Evolutionary conservation across 92 coral and sea anemone genomes (phyloP).

Genomic region (Parazoanthus swiftii): DNA sequence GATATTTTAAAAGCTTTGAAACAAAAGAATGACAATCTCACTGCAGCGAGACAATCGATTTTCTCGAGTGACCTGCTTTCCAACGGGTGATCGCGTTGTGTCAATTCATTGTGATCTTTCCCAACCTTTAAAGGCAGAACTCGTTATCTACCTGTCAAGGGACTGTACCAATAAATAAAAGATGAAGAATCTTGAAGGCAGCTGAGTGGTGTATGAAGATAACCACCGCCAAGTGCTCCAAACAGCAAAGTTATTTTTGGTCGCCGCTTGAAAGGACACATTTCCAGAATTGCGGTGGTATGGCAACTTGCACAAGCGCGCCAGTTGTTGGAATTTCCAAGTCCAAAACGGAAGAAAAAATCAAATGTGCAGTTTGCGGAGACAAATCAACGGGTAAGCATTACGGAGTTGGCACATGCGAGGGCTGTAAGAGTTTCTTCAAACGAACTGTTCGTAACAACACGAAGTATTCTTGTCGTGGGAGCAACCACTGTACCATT

Average conservation of each 20-base stretch:
- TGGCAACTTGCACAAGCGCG: slow-evolving; percentile 60
- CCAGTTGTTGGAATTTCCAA: slow-evolving; percentile 52
- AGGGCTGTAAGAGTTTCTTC: slow-evolving; percentile 90
- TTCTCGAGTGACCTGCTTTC: slow-evolving; percentile 33
- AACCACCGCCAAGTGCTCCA: background rate
- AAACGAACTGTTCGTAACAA: slow-evolving; percentile 87
- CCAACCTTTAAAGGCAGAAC: slow-evolving; percentile 25
- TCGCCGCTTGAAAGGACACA: slow-evolving; percentile 15
- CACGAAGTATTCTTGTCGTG: slow-evolving; percentile 83
- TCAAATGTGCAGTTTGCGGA: slow-evolving; percentile 85
- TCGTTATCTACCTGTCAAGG: slow-evolving; percentile 25
- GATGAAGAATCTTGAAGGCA: slow-evolving; percentile 40
- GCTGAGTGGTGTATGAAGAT: slow-evolving; percentile 7
- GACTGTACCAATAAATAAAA: slow-evolving; percentile 4
- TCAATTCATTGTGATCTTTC: slow-evolving; percentile 39
- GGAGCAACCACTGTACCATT: slow-evolving; percentile 73
- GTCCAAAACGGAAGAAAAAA: slow-evolving; percentile 66
- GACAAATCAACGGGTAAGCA: slow-evolving; percentile 90
- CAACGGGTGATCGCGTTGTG: slow-evolving; percentile 43
- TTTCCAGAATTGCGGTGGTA: background rate
- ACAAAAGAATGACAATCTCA: slow-evolving; percentile 26
- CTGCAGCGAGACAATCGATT: background rate
- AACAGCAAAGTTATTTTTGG: slow-evolving; percentile 5
- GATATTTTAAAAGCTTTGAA: background rate
- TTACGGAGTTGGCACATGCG: slow-evolving; percentile 89